phyloP scores from a whole-genome alignment of 2,113 vertebrate genomes.

The Chaetodon auriga region DNA sequence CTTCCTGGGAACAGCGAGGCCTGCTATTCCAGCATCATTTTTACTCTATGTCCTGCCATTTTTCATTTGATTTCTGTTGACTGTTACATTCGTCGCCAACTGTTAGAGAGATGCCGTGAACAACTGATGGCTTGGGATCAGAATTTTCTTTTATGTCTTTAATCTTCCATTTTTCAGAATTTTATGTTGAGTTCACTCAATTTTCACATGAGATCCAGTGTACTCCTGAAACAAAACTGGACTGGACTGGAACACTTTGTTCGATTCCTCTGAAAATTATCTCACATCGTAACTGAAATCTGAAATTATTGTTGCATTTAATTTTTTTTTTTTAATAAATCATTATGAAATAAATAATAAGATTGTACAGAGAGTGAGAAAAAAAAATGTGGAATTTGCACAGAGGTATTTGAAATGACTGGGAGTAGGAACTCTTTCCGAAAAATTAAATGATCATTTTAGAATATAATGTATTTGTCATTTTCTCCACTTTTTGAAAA shows the following conservation, averaged over 20 bases:
- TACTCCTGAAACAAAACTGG: not conserved
- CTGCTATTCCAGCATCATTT: conserved; percentile 11
- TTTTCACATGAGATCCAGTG: not conserved
- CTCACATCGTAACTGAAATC: too few relatives aligned
- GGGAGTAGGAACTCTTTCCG: too few relatives aligned
- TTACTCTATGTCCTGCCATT: conserved; percentile 2
- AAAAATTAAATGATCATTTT: too few relatives aligned
- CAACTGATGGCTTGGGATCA: not conserved
- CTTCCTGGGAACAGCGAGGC: conserved; percentile 40
- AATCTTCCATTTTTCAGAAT: not conserved
- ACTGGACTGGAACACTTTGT: not conserved
- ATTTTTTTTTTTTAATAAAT: too few relatives aligned
- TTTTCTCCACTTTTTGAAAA: too few relatives aligned
- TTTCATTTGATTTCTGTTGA: conserved; percentile 25
- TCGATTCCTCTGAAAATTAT: not conserved
- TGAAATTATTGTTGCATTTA: too few relatives aligned
- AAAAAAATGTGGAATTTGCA: too few relatives aligned
- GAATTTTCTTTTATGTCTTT: not conserved
- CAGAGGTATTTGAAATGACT: not conserved
- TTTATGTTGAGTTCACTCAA: not conserved
- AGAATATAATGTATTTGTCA: too few relatives aligned
- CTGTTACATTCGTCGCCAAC: conserved; percentile 17
- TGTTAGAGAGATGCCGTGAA: not conserved
- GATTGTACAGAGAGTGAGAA: too few relatives aligned
- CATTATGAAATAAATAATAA: too few relatives aligned